Percentiles rank a stretch among this genome's conserved stretches.
Evolutionary conservation across 2,113 vertebrate species (phyloP).

Genomic region (Marmota monax): DNA sequence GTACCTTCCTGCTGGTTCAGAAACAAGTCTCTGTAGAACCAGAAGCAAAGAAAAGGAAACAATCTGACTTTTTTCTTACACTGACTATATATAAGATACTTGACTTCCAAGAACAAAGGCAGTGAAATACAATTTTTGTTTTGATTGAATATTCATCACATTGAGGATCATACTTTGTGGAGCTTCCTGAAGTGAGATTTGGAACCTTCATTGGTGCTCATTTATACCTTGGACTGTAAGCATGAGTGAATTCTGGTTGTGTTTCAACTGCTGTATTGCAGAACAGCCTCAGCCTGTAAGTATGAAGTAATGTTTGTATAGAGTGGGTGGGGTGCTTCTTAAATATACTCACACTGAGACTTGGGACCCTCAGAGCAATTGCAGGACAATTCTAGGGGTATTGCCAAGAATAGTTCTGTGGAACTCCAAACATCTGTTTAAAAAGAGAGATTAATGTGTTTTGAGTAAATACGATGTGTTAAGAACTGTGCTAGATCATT

Average conservation of each 20-base stretch:
- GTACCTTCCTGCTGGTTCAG: constrained; percentile 75
- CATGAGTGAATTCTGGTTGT: constrained; percentile 96
- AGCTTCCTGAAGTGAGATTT: constrained; percentile 41
- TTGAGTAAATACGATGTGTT: background rate
- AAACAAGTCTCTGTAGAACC: constrained; percentile 57
- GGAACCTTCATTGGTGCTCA: constrained; percentile 74
- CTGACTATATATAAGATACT: constrained; percentile 32
- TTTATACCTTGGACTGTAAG: constrained; percentile 84
- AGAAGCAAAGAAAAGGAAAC: constrained; percentile 55
- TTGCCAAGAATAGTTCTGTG: background rate
- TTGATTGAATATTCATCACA: constrained; percentile 58
- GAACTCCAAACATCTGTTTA: background rate
- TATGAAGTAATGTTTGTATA: constrained; percentile 62
- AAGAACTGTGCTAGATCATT: background rate
- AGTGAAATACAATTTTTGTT: constrained; percentile 31
- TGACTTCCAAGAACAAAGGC: constrained; percentile 32
- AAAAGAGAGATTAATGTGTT: background rate
- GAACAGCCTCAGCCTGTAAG: constrained; percentile 95
- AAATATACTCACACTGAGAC: background rate
- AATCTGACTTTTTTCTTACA: background rate
- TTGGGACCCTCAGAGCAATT: background rate
- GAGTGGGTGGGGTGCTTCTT: background rate
- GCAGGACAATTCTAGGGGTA: background rate
- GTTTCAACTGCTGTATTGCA: constrained; percentile 96
- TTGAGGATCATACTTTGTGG: constrained; percentile 55